Conservation (phyloP, 2,113 vertebrate species). For the Microtus pennsylvanicus region DNA sequence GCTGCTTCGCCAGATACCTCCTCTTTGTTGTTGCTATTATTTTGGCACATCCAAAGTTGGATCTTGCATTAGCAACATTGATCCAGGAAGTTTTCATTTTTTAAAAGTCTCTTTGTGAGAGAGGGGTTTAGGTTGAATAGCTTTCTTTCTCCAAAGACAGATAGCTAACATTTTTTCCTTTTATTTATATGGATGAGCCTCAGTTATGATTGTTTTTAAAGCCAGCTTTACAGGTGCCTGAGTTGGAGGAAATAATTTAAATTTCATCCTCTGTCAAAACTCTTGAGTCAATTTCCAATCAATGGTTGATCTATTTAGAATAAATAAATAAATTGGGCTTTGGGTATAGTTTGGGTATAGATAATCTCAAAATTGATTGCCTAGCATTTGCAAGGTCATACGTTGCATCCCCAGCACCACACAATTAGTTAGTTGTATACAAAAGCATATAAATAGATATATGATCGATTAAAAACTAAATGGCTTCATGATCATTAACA, state of each 20-base stretch:
- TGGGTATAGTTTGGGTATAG: not conserved
- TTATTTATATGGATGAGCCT: not conserved
- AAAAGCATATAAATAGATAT: not conserved
- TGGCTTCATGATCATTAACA: not conserved
- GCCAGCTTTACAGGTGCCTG: not conserved
- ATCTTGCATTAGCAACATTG: not conserved
- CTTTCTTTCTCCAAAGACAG: not conserved
- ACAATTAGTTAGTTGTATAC: not conserved
- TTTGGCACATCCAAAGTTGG: conserved; percentile 5
- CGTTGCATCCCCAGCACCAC: not conserved
- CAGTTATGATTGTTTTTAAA: not conserved
- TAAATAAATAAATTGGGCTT: not conserved
- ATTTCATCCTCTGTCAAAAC: not conserved
- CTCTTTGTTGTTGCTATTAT: conserved; percentile 58
- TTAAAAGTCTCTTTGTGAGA: conserved; percentile 12
- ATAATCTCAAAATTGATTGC: not conserved
- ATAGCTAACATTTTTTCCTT: conserved; percentile 14
- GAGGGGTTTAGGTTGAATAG: not conserved
- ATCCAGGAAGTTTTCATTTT: not conserved
- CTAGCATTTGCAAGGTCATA: no score
- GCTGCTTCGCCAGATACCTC: conserved; percentile 72
- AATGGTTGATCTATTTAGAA: not conserved
- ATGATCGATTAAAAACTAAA: not conserved
- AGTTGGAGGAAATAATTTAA: not conserved
- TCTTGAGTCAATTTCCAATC: conserved; percentile 14